Percentiles rank a stretch among this genome's conserved stretches.
Evolutionary conservation across 1,140 invertebrate species (phyloP).

Genomic region (Danaus melanippus): DNA sequence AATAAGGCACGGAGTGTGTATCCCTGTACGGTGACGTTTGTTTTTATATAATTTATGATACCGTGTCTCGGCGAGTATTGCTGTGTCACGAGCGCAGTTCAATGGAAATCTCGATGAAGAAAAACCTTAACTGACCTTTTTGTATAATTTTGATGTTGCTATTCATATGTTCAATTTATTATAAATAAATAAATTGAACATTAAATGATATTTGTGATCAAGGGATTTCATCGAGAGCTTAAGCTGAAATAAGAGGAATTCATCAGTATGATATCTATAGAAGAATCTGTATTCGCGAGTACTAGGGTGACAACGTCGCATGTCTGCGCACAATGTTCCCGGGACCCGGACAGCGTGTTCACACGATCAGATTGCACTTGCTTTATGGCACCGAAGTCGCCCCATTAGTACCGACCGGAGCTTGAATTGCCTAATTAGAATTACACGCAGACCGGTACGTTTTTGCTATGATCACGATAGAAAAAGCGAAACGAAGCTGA

Average conservation of each 20-base stretch:
- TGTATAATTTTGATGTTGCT: too few species aligned
- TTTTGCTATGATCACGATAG: conserved; percentile 41
- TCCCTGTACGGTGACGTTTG: conserved; percentile 37
- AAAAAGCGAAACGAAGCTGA: conserved; percentile 5
- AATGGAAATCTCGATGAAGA: too few species aligned
- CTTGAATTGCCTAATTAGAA: conserved; percentile 67
- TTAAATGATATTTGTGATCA: too few species aligned
- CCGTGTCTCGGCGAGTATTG: conserved; percentile 12
- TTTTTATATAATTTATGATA: conserved; percentile 44
- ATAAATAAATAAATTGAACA: too few species aligned
- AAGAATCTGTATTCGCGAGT: conserved; percentile 20
- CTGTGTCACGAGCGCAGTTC: neutral
- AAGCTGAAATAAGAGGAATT: too few species aligned
- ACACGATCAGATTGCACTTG: conserved; percentile 63
- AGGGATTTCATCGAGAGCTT: too few species aligned
- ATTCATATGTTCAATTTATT: too few species aligned
- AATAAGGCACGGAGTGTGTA: conserved; percentile 55
- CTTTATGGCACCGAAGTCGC: conserved; percentile 49
- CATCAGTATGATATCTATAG: conserved; percentile 2
- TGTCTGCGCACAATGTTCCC: conserved; percentile 54
- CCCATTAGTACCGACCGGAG: conserved; percentile 51
- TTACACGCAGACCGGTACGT: conserved; percentile 49
- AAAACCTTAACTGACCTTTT: too few species aligned
- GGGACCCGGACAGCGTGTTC: conserved; percentile 57
- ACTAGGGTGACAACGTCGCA: conserved; percentile 65